phyloP scores from a whole-genome alignment of 2,888 invertebrate species.

The Drosophila atripex region DNA sequence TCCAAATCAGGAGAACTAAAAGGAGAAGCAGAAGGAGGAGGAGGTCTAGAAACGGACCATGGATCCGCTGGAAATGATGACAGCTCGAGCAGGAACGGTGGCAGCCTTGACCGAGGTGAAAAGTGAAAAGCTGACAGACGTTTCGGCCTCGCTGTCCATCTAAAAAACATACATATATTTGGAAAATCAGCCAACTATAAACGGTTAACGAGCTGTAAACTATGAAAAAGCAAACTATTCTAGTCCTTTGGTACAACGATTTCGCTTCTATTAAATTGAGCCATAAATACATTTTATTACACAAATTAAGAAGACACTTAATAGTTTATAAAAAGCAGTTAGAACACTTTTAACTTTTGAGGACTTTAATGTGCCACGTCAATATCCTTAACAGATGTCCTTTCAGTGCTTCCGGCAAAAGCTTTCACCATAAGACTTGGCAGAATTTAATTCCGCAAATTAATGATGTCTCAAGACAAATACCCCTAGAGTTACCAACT shows the following conservation, averaged over 20 bases:
- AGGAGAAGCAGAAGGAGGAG: constrained; percentile 24
- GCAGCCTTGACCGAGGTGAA: constrained; percentile 73
- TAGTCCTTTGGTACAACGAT: constrained; percentile 16
- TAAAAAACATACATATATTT: constrained; percentile 43
- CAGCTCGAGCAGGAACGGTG: constrained; percentile 29
- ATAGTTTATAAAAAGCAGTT: not conserved
- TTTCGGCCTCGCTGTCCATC: constrained; percentile 38
- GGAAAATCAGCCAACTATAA: constrained; percentile 62
- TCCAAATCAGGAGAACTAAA: constrained; percentile 5
- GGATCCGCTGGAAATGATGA: constrained; percentile 37
- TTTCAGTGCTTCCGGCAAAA: constrained; percentile 30
- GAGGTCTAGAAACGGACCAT: constrained; percentile 6
- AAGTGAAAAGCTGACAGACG: constrained; percentile 73
- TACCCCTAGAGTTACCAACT: not conserved
- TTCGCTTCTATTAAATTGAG: constrained; percentile 20
- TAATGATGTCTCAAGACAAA: constrained; percentile 62
- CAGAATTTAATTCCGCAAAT: constrained; percentile 63
- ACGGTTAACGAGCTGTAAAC: constrained; percentile 76
- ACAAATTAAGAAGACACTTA: not conserved
- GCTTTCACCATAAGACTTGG: constrained; percentile 43
- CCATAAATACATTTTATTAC: not conserved
- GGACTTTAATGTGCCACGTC: not conserved
- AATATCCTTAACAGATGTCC: not conserved
- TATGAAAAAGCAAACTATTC: constrained; percentile 55
- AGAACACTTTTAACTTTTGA: not conserved